Percentiles rank a stretch among this genome's conserved stretches.
These are phyloP conservation scores for Liopterus haemorrhoidalis DNA, from an alignment of 2,888 invertebrate species.

Conservation along the genomic window DNA sequence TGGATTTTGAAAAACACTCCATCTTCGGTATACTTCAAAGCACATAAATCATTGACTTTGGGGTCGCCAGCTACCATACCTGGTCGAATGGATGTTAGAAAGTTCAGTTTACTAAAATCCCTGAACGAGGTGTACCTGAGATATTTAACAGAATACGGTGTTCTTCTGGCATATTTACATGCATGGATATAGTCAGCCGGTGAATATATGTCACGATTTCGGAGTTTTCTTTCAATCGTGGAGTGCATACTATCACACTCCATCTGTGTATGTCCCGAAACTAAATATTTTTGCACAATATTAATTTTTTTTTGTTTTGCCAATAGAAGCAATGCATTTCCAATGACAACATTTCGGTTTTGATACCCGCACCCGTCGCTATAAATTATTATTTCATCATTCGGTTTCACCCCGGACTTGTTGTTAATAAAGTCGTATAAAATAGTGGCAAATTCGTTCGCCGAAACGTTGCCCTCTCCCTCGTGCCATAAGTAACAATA, in stretches of 20 bases:
- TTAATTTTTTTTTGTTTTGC: constrained; percentile 24
- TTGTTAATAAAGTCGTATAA: constrained; percentile 11
- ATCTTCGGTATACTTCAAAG: too few species aligned
- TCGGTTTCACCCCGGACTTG: constrained; percentile 7
- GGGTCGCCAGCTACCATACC: too few species aligned
- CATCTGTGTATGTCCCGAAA: constrained; percentile 36
- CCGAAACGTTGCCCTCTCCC: constrained; percentile 25
- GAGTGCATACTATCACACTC: constrained; percentile 35
- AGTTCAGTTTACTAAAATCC: too few species aligned
- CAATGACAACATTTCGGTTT: constrained; percentile 33
- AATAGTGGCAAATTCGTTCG: constrained; percentile 11
- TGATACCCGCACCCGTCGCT: constrained; percentile 36
- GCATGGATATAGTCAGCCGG: constrained; percentile 29
- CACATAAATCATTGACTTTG: too few species aligned
- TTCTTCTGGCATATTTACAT: constrained; percentile 27
- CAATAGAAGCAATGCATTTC: constrained; percentile 33
- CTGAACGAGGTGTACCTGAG: too few species aligned
- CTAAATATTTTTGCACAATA: constrained; percentile 35
- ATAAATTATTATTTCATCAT: constrained; percentile 29
- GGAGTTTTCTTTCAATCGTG: constrained; percentile 30
- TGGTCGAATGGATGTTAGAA: too few species aligned
- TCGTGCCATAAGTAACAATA: constrained; percentile 34
- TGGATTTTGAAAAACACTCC: too few species aligned
- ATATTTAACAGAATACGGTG: too few species aligned
- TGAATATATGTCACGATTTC: constrained; percentile 25